Evolutionary conservation across 2,797 vertebrate species (phyloP).

Genomic region (Siniperca obscura): DNA sequence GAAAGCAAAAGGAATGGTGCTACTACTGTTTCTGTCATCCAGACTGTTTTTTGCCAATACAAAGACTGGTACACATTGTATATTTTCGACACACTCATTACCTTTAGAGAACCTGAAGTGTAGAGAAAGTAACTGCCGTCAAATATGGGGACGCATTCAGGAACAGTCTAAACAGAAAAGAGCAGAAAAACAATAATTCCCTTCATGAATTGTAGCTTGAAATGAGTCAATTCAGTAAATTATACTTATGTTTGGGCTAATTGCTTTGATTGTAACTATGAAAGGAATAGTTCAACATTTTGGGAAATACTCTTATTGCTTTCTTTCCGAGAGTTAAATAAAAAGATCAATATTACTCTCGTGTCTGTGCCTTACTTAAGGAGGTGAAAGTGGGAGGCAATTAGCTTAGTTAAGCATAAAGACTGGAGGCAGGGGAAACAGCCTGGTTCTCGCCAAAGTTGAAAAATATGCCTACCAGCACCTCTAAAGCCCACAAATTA

Average conservation of each 20-base stretch:
- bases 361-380: not conserved
- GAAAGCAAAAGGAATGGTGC: slow-evolving; percentile 9
- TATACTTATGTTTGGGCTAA: slow-evolving; percentile 16
- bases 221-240: slow-evolving; percentile 28
- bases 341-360: not conserved
- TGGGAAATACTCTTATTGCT: not conserved
- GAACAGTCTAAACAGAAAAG: not conserved
- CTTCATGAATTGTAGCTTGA: slow-evolving; percentile 25
- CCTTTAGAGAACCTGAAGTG: slow-evolving; percentile 5
- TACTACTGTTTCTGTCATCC: slow-evolving; percentile 8
- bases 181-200: slow-evolving; percentile 4
- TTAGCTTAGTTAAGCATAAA: slow-evolving; percentile 18
- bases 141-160: not conserved
- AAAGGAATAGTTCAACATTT: slow-evolving; percentile 23
- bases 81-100: slow-evolving; percentile 16
- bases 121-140: not conserved
- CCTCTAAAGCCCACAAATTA: slow-evolving; percentile 18
- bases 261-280: slow-evolving; percentile 10
- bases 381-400: slow-evolving; percentile 7
- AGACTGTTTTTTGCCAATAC: not conserved
- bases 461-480: slow-evolving; percentile 13
- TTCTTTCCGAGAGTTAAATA: not conserved
- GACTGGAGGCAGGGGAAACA: slow-evolving; percentile 1
- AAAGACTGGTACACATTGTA: not conserved
- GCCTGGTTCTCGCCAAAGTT: slow-evolving; percentile 2